These are phyloP conservation scores for Plectrocnemia conspersa DNA, from an alignment of 1,140 invertebrate genomes.

Conservation along the genomic window DNA sequence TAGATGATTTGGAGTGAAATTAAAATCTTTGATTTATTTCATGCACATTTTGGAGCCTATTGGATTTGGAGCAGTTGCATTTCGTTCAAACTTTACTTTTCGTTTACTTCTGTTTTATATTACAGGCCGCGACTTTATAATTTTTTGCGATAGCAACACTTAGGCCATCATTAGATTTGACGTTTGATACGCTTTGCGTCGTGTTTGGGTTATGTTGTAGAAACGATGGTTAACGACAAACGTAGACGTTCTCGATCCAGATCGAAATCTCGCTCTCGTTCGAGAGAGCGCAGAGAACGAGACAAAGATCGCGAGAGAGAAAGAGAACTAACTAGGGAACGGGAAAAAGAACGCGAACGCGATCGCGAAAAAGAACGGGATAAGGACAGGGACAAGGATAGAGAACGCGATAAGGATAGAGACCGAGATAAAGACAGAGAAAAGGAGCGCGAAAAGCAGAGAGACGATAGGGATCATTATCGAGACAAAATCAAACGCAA, in stretches of 20 bases:
- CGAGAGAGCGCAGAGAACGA: slow-evolving; percentile 44
- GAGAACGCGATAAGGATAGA: slow-evolving; percentile 19
- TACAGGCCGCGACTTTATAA: too few species aligned
- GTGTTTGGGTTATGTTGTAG: too few species aligned
- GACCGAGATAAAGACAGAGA: slow-evolving; percentile 19
- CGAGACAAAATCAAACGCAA: slow-evolving; percentile 40
- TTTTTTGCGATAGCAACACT: too few species aligned
- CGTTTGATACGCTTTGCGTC: too few species aligned
- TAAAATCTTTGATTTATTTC: too few species aligned
- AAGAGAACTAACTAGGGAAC: slow-evolving; percentile 34
- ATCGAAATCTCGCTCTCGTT: slow-evolving; percentile 38
- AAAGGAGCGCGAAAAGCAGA: slow-evolving; percentile 36
- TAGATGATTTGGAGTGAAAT: too few species aligned
- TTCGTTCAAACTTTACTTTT: too few species aligned
- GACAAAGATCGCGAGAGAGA: slow-evolving; percentile 25
- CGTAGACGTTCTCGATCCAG: slow-evolving; percentile 39
- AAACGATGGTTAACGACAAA: slow-evolving; percentile 51
- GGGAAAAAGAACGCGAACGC: slow-evolving; percentile 42
- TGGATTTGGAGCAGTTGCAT: too few species aligned
- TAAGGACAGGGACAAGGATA: slow-evolving; percentile 35
- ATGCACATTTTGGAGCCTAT: too few species aligned
- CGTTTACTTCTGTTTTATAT: too few species aligned
- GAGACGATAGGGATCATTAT: slow-evolving; percentile 40
- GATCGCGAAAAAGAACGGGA: slow-evolving; percentile 41
- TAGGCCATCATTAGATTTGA: not conserved